Evolutionary conservation across 2,113 vertebrate genomes (phyloP), one percentile per base, ranked within the genome.

Genomic region (Cettia cetti): DNA sequence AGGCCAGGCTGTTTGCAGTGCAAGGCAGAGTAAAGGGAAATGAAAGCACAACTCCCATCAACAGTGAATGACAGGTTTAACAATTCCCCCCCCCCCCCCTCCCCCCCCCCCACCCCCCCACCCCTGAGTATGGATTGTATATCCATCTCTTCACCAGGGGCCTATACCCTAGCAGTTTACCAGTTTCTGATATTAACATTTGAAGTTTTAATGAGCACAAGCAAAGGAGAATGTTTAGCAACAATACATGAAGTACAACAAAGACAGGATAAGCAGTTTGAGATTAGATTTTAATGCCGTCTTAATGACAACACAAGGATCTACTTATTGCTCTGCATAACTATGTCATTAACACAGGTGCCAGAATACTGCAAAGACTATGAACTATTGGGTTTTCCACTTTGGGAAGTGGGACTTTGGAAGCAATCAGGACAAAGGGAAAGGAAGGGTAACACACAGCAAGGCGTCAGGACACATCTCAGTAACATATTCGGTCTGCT

Each of bases 261-360:
- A 94, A 92, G 23, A 68, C 63, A 65, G 49, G 64, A 63, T 60
- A 94, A 90, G 81, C 40, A 76, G 52, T 69, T 10, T 86, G 71
- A 92, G 64, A 95, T 96, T 75, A 52, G 75, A 78, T 90, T 95
- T 96, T 94, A 92, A 95, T 91, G 82, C 47, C 59, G 33, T 77
- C 27, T 63, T 82, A 94, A 92, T 78, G 56, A 91, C 87, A 95
- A 45, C 31, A 50, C 59, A 7, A 45, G 39, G 37, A 76, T 76
- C 57, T 75, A 54, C 45, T 76, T 80, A 91, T 45, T 90, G 57
- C 37, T 90, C 49, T 90, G 57, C 0, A 0, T 37, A 90, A n/a
- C 65, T 70, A 10, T 40, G 33, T 49, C 13, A n/a, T 70, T 88
- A 63, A 49, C 60, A 86, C 30, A 59, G 79, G 68, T 49, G 33